Evolutionary conservation across 2,888 invertebrate genomes (phyloP).

Genomic region (Argyra leucocephala): DNA sequence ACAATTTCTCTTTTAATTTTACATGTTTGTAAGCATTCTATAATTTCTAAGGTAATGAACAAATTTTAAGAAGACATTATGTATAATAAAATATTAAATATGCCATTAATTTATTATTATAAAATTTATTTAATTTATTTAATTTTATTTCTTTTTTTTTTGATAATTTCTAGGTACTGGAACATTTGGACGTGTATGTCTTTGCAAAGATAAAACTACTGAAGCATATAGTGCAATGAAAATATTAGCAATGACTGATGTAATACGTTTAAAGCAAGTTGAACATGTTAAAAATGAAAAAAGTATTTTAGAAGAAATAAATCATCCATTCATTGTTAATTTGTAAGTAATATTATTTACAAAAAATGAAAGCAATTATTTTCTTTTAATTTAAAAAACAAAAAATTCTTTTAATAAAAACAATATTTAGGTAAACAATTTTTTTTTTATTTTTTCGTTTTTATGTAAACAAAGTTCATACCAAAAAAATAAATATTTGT

Average conservation of each 20-base stretch:
- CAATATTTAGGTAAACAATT: constrained; percentile 2
- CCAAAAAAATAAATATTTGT: neutral
- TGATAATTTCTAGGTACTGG: constrained; percentile 65
- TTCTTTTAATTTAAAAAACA: neutral
- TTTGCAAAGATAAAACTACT: constrained; percentile 74
- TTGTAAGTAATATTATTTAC: constrained; percentile 54
- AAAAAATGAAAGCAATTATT: neutral
- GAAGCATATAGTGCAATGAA: constrained; percentile 86
- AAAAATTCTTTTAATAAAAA: constrained; percentile 8
- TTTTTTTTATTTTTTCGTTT: constrained; percentile 12
- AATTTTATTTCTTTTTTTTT: constrained; percentile 24
- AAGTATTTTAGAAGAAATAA: constrained; percentile 77
- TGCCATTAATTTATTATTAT: too few relatives aligned
- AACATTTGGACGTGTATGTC: constrained; percentile 89
- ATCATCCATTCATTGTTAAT: constrained; percentile 93
- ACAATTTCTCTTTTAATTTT: too few relatives aligned
- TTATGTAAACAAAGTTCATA: neutral
- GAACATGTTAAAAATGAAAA: constrained; percentile 98
- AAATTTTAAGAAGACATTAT: too few relatives aligned
- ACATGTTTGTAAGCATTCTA: too few relatives aligned
- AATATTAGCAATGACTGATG: constrained; percentile 84
- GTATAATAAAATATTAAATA: too few relatives aligned
- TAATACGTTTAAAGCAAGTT: constrained; percentile 89
- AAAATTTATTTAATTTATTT: neutral
- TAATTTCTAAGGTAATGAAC: too few relatives aligned